Evolutionary conservation across 2,113 vertebrate genomes (phyloP), one percentile per base, ranked within the genome.

Genomic region (Pagrus major): DNA sequence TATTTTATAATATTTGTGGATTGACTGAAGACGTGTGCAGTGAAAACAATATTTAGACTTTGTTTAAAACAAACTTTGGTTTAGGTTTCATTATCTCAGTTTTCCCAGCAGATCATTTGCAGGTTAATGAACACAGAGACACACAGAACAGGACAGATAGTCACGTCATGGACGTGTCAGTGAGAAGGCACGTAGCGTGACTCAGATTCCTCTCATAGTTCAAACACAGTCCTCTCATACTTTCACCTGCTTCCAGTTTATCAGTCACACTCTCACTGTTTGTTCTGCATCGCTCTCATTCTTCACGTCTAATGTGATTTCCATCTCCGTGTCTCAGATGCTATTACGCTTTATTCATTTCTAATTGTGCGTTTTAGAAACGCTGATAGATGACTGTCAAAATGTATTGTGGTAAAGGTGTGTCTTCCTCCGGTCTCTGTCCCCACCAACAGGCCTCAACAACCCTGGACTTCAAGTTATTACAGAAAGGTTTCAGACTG

Each of bases 151-250:
- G 46, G 27, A 63, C 63, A 49, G 12, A 16, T 4, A 51, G 25
- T 14, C 15, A 9, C 35, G 55, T n/a, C 9, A 1, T 0, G 6
- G 31, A 54, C 3, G 4, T 1, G 55, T 71, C 33, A 7, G 66
- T 6, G 23, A 47, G 47, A 25, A 37, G 67, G 73, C 31, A 33
- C 71, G 81, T 14, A n/a, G 80, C 15, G 12, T 1, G 59, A 56
- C 20, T 77, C 56, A 42, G 79, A 92, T 88, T 81, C 85, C 76
- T 1, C 44, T 69, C 78, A 67, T 77, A 67, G 55, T 18, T 84
- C 25, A 80, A 66, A 66, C 82, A 12, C 15, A 58, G 16, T 49
- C 46, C 55, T 18, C n/a, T 71, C 58, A 69, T 42, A 15, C 70
- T 55, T 76, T 77, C 66, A 54, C 61, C 56, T n/a, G 35, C 49